Conservation (phyloP, 2,797 vertebrate genomes). For the Macrochelys suwanniensis region DNA sequence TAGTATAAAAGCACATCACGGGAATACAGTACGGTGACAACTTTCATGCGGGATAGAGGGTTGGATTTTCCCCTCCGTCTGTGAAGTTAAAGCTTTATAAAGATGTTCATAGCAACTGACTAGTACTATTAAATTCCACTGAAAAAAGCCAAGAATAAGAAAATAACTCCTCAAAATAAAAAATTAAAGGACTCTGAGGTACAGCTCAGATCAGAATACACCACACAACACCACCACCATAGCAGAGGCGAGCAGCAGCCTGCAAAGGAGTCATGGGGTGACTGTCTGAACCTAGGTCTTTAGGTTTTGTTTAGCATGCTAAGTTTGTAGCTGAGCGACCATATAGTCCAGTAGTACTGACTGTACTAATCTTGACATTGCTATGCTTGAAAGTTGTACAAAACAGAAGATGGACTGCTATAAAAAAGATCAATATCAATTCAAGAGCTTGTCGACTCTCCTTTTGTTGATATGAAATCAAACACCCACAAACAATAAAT, state of each 20-base stretch:
- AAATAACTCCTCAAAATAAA: not conserved
- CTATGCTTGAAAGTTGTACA: not conserved
- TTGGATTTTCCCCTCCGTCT: not conserved
- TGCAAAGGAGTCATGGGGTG: accelerated
- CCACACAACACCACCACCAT: not conserved
- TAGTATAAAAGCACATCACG: not conserved
- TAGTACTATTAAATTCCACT: not conserved
- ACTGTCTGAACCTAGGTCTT: accelerated
- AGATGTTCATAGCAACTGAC: not conserved
- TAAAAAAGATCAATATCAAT: not conserved
- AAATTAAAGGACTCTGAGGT: not conserved
- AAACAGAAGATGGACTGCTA: not conserved
- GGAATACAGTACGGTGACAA: not conserved
- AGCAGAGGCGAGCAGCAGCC: not conserved
- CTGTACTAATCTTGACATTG: not conserved
- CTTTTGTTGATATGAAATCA: accelerated
- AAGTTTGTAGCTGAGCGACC: accelerated
- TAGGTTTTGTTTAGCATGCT: not conserved
- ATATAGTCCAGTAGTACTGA: accelerated
- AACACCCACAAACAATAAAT: not conserved
- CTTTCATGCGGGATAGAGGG: not conserved
- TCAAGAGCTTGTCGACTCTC: accelerated
- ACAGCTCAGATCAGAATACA: not conserved
- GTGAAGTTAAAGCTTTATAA: not conserved
- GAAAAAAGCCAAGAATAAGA: not conserved